Percentiles rank a stretch among this genome's conserved stretches.
Evolutionary conservation across 1,140 invertebrate species (phyloP).

Genomic region (Drosophila paulistorum): DNA sequence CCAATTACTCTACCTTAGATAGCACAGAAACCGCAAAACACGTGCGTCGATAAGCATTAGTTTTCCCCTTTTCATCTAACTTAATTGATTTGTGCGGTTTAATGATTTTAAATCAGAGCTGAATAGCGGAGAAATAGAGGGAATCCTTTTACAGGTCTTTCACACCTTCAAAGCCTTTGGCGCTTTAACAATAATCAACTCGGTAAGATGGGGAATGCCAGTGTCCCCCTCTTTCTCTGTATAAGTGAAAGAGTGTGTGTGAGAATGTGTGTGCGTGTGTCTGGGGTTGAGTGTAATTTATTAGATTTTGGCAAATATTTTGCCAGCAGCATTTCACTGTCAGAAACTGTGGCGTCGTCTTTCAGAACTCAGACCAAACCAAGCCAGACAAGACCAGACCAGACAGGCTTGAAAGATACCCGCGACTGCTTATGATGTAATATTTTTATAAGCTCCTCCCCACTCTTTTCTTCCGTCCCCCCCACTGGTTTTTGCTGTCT

Average conservation of each 20-base stretch:
- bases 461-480: constrained; percentile 2
- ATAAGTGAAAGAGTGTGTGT: not conserved
- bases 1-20: not conserved
- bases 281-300: constrained; percentile 66
- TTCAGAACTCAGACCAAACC: constrained; percentile 17
- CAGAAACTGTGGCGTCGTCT: constrained; percentile 58
- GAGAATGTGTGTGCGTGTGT: constrained; percentile 5
- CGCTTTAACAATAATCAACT: constrained; percentile 19
- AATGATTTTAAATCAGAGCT: constrained; percentile 33
- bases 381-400: constrained; percentile 10
- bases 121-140: not conserved
- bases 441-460: constrained; percentile 65
- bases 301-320: constrained; percentile 78
- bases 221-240: not conserved
- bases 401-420: constrained; percentile 32
- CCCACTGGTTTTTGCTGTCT: constrained; percentile 5
- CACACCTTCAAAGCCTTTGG: constrained; percentile 21
- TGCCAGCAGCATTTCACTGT: constrained; percentile 69
- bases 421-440: constrained; percentile 74
- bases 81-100: constrained; percentile 42
- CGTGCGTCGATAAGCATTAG: constrained; percentile 26
- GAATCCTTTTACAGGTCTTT: constrained; percentile 5
- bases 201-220: constrained; percentile 21
- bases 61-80: constrained; percentile 41
- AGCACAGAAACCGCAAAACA: constrained; percentile 18